phyloP scores from a whole-genome alignment of 2,888 invertebrate genomes.

The Falcaria lacertinaria region DNA sequence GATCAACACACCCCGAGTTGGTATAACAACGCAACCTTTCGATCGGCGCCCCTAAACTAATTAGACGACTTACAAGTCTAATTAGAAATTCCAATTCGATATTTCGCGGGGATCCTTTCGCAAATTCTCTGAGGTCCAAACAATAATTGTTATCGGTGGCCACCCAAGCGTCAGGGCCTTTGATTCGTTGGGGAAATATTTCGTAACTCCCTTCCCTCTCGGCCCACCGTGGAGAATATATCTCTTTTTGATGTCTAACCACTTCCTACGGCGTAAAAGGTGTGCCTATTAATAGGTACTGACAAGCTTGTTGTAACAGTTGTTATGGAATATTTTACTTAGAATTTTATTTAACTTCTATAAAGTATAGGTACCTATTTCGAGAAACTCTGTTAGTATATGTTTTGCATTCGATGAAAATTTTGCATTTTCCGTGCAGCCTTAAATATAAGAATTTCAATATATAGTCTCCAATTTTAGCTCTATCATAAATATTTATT shows the following conservation, averaged over 20 bases:
- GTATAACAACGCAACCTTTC: conserved; percentile 21
- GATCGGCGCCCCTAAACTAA: conserved; percentile 57
- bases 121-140: conserved; percentile 59
- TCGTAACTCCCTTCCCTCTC: conserved; percentile 31
- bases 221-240: conserved; percentile 37
- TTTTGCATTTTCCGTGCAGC: no score
- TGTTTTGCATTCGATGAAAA: no score
- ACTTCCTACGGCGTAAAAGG: conserved; percentile 48
- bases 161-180: conserved; percentile 57
- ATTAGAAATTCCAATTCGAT: conserved; percentile 78
- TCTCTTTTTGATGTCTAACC: conserved; percentile 72
- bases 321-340: background rate
- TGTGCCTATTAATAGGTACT: conserved; percentile 12
- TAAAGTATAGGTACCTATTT: no score
- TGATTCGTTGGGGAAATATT: conserved; percentile 55
- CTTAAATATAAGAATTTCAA: no score
- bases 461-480: no score
- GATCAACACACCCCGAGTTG: background rate
- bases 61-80: conserved; percentile 58
- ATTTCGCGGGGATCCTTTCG: conserved; percentile 55
- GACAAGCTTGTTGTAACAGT: conserved; percentile 6
- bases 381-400: no score
- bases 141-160: conserved; percentile 70
- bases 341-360: background rate
- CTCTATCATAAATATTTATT: no score